Conservation (phyloP, 2,113 vertebrate species). For the Tupaia tana region DNA sequence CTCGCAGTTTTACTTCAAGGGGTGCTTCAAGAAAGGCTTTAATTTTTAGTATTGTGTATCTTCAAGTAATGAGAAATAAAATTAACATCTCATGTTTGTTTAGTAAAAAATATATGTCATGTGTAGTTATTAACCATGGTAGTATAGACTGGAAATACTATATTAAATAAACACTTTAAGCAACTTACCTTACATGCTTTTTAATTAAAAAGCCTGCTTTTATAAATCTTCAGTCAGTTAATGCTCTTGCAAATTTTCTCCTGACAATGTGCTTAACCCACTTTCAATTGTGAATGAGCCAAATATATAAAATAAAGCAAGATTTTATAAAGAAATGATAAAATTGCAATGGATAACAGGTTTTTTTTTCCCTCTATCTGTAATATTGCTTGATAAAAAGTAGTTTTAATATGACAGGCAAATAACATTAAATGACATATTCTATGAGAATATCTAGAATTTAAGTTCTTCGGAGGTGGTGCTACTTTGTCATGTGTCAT, state of each 20-base stretch:
- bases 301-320: conserved; percentile 51
- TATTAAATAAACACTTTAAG: conserved; percentile 64
- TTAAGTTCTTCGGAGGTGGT: not conserved
- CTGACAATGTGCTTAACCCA: conserved; percentile 14
- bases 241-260: conserved; percentile 39
- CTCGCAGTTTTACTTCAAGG: conserved; percentile 18
- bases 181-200: not conserved
- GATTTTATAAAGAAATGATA: not conserved
- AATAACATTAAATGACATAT: not conserved
- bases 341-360: not conserved
- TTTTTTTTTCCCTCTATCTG: not conserved
- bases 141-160: conserved; percentile 65
- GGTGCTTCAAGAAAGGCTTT: conserved; percentile 30
- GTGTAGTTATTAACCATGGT: conserved; percentile 75
- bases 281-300: not conserved
- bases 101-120: conserved; percentile 64
- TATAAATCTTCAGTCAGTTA: not conserved
- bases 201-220: conserved; percentile 32
- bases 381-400: not conserved
- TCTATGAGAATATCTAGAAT: not conserved
- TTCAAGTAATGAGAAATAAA: conserved; percentile 76
- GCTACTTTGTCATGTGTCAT: not conserved
- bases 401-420: not conserved
- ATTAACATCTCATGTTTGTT: conserved; percentile 58
- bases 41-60: conserved; percentile 73